Conservation (phyloP, 2,797 vertebrate genomes). For the Euphonia xanthogaster region DNA sequence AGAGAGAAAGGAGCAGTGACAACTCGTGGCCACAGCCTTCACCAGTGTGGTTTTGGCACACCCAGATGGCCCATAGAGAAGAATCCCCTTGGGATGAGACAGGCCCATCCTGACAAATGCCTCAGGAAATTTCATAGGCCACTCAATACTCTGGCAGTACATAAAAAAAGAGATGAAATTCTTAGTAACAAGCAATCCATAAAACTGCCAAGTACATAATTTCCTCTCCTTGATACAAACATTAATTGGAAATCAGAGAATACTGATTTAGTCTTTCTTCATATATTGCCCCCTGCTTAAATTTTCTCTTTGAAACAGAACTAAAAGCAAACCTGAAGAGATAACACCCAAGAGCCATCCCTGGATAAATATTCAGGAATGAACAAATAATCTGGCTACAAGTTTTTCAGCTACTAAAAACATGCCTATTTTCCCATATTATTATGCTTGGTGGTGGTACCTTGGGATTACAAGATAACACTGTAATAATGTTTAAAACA, state of each 20-base stretch:
- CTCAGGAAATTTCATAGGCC: conserved; percentile 90
- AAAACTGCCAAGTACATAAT: not conserved
- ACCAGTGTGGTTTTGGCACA: conserved; percentile 94
- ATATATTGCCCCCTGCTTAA: not conserved
- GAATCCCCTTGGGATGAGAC: conserved; percentile 84
- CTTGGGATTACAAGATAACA: not conserved
- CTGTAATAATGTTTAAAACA: not conserved
- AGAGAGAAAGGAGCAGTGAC: conserved; percentile 86
- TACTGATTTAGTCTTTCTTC: not conserved
- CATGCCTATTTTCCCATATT: not conserved
- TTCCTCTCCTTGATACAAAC: not conserved
- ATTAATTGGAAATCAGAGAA: not conserved
- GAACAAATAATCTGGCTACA: not conserved
- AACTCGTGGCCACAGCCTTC: conserved; percentile 84
- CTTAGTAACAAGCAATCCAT: not conserved
- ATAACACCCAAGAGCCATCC: not conserved
- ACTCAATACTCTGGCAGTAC: conserved; percentile 85
- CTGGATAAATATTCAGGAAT: not conserved
- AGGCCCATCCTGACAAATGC: conserved; percentile 89
- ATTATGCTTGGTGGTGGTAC: not conserved
- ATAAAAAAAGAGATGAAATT: not conserved
- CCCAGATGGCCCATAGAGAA: conserved; percentile 91
- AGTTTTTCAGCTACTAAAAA: not conserved
- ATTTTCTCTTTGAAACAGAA: not conserved
- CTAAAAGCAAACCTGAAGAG: not conserved